phyloP scores from a whole-genome alignment of 2,888 invertebrate species.

The Pharmacophagus antenor region DNA sequence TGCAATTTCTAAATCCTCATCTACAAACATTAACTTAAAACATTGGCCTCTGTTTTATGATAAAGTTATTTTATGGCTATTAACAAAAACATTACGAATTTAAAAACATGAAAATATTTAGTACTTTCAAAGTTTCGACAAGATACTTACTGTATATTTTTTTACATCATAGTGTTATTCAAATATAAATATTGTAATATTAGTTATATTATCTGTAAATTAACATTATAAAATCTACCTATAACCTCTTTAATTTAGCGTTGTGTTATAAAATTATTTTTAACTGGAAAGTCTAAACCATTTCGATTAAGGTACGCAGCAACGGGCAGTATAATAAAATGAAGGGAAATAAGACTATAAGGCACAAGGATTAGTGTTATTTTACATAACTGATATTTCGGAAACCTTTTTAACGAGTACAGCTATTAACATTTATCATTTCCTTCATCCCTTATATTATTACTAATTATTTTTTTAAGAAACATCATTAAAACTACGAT shows the following conservation, averaged over 20 bases:
- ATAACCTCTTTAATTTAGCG: slow-evolving; percentile 9
- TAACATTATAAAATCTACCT: slow-evolving; percentile 12
- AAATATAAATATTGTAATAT: not conserved
- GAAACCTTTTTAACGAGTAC: slow-evolving; percentile 10
- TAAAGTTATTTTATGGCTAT: not conserved
- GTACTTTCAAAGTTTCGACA: too few relatives aligned
- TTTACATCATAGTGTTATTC: not conserved
- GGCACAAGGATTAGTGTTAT: slow-evolving; percentile 4
- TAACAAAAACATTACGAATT: too few relatives aligned
- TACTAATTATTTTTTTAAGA: slow-evolving; percentile 9
- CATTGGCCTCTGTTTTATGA: slow-evolving; percentile 9
- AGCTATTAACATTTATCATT: slow-evolving; percentile 26
- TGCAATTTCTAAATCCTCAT: slow-evolving; percentile 10
- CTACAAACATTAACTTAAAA: slow-evolving; percentile 14
- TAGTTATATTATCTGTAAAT: not conserved
- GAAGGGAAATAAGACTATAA: slow-evolving; percentile 21
- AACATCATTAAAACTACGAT: slow-evolving; percentile 11
- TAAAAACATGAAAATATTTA: too few relatives aligned
- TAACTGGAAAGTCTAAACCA: slow-evolving; percentile 12
- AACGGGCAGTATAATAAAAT: not conserved
- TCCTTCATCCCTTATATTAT: slow-evolving; percentile 21
- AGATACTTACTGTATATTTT: too few relatives aligned
- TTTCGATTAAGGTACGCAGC: slow-evolving; percentile 10
- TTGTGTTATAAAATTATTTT: slow-evolving; percentile 19
- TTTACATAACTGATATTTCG: slow-evolving; percentile 7